Evolutionary conservation across 1,140 invertebrate genomes (phyloP).

Genomic region (Zaprionus vittiger): DNA sequence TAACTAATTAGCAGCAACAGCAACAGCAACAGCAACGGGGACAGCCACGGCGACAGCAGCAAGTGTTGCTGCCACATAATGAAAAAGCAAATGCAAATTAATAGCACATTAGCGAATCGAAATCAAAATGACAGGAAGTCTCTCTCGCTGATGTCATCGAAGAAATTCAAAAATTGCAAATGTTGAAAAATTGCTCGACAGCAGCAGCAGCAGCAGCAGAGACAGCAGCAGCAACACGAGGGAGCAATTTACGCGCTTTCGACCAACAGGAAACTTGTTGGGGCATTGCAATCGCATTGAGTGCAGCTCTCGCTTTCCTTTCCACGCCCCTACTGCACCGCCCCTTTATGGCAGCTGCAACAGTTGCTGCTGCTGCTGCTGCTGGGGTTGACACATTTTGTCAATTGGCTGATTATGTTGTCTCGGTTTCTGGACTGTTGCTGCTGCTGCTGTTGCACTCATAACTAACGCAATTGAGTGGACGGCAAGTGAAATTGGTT

Average conservation of each 20-base stretch:
- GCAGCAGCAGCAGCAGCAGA: slow-evolving; percentile 27
- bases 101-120: slow-evolving; percentile 62
- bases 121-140: slow-evolving; percentile 68
- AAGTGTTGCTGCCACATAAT: slow-evolving; percentile 49
- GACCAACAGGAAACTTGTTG: slow-evolving; percentile 64
- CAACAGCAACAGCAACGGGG: slow-evolving; percentile 32
- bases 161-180: slow-evolving; percentile 73
- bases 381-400: slow-evolving; percentile 67
- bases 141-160: slow-evolving; percentile 60
- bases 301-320: slow-evolving; percentile 29
- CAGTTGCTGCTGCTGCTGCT: background rate
- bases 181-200: slow-evolving; percentile 66
- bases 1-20: background rate
- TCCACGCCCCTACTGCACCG: background rate
- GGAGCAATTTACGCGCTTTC: slow-evolving; percentile 66
- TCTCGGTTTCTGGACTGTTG: slow-evolving; percentile 29
- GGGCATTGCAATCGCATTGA: slow-evolving; percentile 30
- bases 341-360: slow-evolving; percentile 9
- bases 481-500: slow-evolving; percentile 72
- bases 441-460: slow-evolving; percentile 38
- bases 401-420: slow-evolving; percentile 77
- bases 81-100: slow-evolving; percentile 64
- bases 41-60: slow-evolving; percentile 16
- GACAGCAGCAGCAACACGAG: slow-evolving; percentile 17
- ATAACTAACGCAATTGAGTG: slow-evolving; percentile 62